Conservation (phyloP, 2,797 vertebrate species). For the Propithecus deckenii region DNA sequence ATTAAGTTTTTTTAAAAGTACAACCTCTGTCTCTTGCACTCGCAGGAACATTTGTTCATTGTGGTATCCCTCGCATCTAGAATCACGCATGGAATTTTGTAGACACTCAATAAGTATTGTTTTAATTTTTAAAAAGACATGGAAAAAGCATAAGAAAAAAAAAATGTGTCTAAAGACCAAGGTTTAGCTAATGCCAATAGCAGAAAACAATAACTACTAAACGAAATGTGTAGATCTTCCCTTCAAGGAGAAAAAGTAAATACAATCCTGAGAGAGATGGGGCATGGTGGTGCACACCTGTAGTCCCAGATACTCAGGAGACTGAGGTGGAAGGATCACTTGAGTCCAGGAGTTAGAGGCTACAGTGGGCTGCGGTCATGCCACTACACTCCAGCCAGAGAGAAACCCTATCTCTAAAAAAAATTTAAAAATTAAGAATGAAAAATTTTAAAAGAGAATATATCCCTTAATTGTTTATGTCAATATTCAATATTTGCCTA, state of each 20-base stretch:
- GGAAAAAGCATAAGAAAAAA: not conserved
- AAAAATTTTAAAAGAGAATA: not conserved
- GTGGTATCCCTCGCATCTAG: not conserved
- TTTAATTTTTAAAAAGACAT: not conserved
- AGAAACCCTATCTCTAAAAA: too few species aligned
- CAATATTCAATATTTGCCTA: not conserved
- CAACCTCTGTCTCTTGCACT: not conserved
- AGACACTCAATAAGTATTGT: not conserved
- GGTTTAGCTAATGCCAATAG: not conserved
- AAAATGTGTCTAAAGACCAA: not conserved
- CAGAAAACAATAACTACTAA: not conserved
- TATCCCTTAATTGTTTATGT: not conserved
- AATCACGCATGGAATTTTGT: not conserved
- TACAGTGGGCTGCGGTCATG: too few species aligned
- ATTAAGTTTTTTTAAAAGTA: not conserved
- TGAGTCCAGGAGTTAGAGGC: too few species aligned
- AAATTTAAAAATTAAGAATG: too few species aligned
- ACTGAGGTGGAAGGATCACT: too few species aligned
- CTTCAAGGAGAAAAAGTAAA: slow-evolving; percentile 28
- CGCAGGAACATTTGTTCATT: not conserved
- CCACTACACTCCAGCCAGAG: too few species aligned
- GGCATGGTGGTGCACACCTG: too few species aligned
- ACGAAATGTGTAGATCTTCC: not conserved
- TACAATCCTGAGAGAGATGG: not conserved
- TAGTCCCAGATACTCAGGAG: too few species aligned